These are phyloP conservation scores for Drosophila infuscata DNA, from an alignment of 2,888 invertebrate species.

Conservation along the genomic window DNA sequence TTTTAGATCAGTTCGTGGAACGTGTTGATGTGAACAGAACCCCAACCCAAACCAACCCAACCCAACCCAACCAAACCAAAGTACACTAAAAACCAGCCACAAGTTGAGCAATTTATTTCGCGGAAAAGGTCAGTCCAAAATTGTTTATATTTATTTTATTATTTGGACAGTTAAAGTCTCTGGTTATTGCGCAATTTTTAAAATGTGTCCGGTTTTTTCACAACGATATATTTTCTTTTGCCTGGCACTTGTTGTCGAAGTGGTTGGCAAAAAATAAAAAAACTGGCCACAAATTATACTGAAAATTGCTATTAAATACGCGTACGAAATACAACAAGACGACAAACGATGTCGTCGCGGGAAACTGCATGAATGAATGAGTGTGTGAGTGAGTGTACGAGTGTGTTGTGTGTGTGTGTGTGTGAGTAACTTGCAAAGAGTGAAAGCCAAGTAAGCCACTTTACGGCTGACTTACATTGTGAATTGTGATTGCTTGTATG, in stretches of 20 bases:
- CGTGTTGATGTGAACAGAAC: constrained; percentile 21
- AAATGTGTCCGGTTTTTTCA: constrained; percentile 60
- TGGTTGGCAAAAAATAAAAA: constrained; percentile 11
- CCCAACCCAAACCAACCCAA: background rate
- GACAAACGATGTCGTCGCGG: constrained; percentile 77
- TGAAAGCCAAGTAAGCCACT: constrained; percentile 76
- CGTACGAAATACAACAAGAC: constrained; percentile 57
- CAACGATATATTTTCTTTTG: constrained; percentile 21
- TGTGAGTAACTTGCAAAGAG: constrained; percentile 32
- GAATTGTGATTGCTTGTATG: constrained; percentile 59
- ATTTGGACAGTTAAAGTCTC: constrained; percentile 19
- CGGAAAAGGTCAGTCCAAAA: constrained; percentile 60
- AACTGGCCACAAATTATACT: constrained; percentile 50
- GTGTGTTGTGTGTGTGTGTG: background rate
- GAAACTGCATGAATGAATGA: constrained; percentile 63
- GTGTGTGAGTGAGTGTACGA: constrained; percentile 36
- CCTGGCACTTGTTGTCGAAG: constrained; percentile 59
- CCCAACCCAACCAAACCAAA: background rate
- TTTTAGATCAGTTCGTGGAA: constrained; percentile 51
- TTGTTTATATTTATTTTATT: constrained; percentile 1
- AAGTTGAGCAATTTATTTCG: constrained; percentile 33
- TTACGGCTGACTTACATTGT: constrained; percentile 72
- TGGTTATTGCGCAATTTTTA: constrained; percentile 61
- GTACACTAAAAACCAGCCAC: background rate
- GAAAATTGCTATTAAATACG: constrained; percentile 66